A percentile compares a stretch with the other conserved stretches of the same genome.
Conservation (phyloP, 2,888 invertebrate genomes). For the Eupithecia subfuscata region DNA sequence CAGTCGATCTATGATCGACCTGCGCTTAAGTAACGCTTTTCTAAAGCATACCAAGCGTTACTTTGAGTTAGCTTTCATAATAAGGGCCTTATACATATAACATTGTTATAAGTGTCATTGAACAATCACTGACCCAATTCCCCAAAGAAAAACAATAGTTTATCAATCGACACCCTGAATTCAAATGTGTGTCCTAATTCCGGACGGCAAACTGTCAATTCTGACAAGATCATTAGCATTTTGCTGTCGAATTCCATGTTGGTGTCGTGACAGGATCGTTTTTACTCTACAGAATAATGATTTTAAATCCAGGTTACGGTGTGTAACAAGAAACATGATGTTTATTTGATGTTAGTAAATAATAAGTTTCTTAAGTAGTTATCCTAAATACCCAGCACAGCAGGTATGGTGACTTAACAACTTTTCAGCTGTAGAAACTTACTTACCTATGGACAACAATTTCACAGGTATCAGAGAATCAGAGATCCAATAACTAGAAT, state of each 20-base stretch:
- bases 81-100: no score
- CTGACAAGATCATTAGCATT: conserved; percentile 63
- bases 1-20: no score
- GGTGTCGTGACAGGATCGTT: conserved; percentile 51
- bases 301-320: not conserved
- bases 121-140: conserved; percentile 21
- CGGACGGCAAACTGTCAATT: conserved; percentile 43
- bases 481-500: not conserved
- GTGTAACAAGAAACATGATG: not conserved
- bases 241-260: conserved; percentile 58
- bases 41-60: no score
- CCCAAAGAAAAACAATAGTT: conserved; percentile 19
- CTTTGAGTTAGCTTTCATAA: no score
- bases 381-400: no score
- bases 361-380: no score
- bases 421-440: no score
- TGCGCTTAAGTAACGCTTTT: no score
- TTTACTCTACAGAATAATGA: conserved; percentile 13
- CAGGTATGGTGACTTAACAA: no score
- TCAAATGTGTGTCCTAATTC: conserved; percentile 49
- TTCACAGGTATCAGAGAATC: not conserved
- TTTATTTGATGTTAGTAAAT: no score
- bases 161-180: conserved; percentile 39
- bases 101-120: not conserved
- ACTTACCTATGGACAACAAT: not conserved